Percentiles rank a stretch among this genome's conserved stretches.
Evolutionary conservation across 1,140 invertebrate genomes (phyloP).

Genomic region (Belonocnema kinseyi): DNA sequence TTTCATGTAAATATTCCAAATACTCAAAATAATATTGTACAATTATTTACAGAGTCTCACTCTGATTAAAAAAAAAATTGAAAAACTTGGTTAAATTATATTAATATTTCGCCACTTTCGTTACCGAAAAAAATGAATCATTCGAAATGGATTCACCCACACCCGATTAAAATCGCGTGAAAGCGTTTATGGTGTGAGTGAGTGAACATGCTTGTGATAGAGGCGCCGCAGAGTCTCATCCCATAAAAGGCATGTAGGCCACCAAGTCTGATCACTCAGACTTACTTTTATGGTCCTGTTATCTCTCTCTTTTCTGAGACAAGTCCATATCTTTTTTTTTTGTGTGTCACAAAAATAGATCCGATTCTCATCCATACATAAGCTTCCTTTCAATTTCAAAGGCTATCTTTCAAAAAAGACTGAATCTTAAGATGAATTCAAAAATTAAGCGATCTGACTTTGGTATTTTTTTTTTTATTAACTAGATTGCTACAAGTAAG

Average conservation of each 20-base stretch:
- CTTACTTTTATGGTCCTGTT: conserved; percentile 22
- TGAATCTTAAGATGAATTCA: too few relatives aligned
- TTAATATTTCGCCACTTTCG: neutral
- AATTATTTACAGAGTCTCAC: too few relatives aligned
- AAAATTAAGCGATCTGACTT: too few relatives aligned
- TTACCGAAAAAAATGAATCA: neutral
- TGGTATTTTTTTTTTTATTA: too few relatives aligned
- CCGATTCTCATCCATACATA: too few relatives aligned
- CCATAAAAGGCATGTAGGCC: conserved; percentile 24
- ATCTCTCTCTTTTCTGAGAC: neutral
- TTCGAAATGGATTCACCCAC: neutral
- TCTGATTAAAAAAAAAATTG: too few relatives aligned
- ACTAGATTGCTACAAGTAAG: too few relatives aligned
- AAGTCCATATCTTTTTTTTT: conserved; percentile 1
- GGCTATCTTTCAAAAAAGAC: too few relatives aligned
- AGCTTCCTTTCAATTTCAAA: too few relatives aligned
- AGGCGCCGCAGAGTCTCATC: conserved; percentile 18
- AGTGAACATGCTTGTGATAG: conserved; percentile 17
- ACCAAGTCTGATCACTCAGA: conserved; percentile 16
- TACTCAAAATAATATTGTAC: too few relatives aligned
- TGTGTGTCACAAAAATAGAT: neutral
- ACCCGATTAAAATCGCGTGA: conserved; percentile 2
- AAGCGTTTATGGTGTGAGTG: conserved; percentile 21
- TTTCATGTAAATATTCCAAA: too few relatives aligned
- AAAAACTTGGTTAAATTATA: too few relatives aligned